Evolutionary conservation across 1,140 invertebrate species (phyloP).

Genomic region (Cyphomyrmex costatus): DNA sequence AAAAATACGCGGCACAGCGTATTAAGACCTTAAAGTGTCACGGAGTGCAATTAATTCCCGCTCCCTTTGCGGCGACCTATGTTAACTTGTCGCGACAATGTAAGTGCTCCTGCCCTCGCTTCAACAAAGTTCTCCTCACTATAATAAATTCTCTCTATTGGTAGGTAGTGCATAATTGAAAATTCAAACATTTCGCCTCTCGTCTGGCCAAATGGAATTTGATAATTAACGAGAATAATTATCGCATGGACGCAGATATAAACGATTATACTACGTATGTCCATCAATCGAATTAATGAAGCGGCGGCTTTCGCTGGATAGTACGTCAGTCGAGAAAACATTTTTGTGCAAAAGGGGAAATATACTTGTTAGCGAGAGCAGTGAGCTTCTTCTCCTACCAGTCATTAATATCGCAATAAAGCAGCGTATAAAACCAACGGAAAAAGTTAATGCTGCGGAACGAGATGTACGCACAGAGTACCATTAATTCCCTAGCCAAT

Average conservation of each 20-base stretch:
- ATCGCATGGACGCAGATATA: not conserved
- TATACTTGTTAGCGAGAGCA: not conserved
- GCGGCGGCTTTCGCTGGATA: not conserved
- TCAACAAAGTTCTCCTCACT: not conserved
- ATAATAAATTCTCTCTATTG: constrained; percentile 5
- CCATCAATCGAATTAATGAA: constrained; percentile 20
- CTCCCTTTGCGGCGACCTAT: not conserved
- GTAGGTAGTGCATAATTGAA: not conserved
- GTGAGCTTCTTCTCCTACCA: not conserved
- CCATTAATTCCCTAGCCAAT: constrained; percentile 37
- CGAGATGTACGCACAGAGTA: constrained; percentile 15
- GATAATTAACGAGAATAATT: constrained; percentile 43
- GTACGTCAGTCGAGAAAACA: not conserved
- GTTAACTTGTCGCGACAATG: constrained; percentile 2
- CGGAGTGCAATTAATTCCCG: constrained; percentile 23
- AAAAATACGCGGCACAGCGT: not conserved
- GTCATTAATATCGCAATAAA: constrained; percentile 50
- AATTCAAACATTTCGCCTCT: not conserved
- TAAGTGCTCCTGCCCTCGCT: not conserved
- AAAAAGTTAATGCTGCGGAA: constrained; percentile 51
- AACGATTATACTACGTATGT: not conserved
- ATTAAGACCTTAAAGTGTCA: constrained; percentile 5
- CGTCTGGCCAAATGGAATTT: not conserved
- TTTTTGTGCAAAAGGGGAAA: constrained; percentile 19
- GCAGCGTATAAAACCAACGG: constrained; percentile 40